phyloP scores from a whole-genome alignment of 1,140 invertebrate genomes.

The Brachionus angularis region DNA sequence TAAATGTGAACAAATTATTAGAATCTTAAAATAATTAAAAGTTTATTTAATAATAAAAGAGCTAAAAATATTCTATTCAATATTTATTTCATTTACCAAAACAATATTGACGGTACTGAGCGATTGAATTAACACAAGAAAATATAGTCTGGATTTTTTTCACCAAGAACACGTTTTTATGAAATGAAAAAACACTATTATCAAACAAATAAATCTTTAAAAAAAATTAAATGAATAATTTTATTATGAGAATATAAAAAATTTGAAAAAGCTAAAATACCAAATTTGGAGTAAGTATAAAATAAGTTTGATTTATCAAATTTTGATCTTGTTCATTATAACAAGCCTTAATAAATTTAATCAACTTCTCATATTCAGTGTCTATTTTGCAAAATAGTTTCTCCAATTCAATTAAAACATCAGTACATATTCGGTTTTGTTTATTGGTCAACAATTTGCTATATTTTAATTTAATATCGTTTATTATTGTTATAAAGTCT shows the following conservation, averaged over 20 bases:
- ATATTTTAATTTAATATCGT: slow-evolving; percentile 23
- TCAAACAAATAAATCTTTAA: too few relatives aligned
- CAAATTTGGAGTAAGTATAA: slow-evolving; percentile 15
- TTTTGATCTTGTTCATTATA: not conserved
- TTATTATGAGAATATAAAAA: too few relatives aligned
- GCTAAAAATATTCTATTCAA: not conserved
- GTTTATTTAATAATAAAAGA: not conserved
- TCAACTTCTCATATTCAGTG: not conserved
- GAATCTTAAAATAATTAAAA: not conserved
- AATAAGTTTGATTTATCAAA: not conserved
- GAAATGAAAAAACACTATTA: too few relatives aligned
- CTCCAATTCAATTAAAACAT: slow-evolving; percentile 15
- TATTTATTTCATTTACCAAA: slow-evolving; percentile 31
- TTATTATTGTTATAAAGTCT: not conserved
- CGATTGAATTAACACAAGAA: not conserved
- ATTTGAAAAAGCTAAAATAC: not conserved
- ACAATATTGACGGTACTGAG: slow-evolving; percentile 1
- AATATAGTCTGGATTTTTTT: slow-evolving; percentile 19
- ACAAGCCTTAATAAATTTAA: slow-evolving; percentile 4
- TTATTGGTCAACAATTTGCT: not conserved
- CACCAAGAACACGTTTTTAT: slow-evolving; percentile 28
- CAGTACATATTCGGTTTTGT: not conserved
- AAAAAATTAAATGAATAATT: too few relatives aligned
- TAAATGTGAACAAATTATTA: not conserved
- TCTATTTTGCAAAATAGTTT: slow-evolving; percentile 18